Evolutionary conservation across 2,113 vertebrate genomes (phyloP), one percentile per base, ranked within the genome.

Genomic region (Hiodon alosoides): DNA sequence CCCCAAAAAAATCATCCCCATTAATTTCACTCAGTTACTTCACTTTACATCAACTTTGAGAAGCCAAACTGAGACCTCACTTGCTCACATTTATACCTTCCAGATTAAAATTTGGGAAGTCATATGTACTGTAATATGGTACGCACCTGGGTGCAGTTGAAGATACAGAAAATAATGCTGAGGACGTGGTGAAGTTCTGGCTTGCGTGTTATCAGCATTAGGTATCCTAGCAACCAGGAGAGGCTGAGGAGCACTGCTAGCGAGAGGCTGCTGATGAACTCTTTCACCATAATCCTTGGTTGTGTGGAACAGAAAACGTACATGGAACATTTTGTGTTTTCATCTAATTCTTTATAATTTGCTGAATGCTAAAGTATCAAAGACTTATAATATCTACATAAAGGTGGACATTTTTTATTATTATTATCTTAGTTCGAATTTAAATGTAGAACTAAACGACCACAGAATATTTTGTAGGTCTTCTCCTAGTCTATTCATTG

Each of bases 121-220:
- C 6, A 64, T 51, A 53, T 16, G 10, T 7, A 11, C 3, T n/a
- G 31, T 4, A 2, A 8, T 17, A 13, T 3, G 16, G 4, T 4
- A 66, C 61, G 31, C 16, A 84, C 86, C 81, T 89, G 88, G 4
- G 75, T 87, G 68, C 77, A 74, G 73, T 85, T 91, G 5, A 86
- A 86, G 83, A 90, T 1, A n/a, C 88, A 91, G 81, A 94, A 92
- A 4, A 86, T 1, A 31, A 83, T 86, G 79, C 75, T 90, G 80
- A 92, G 85, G 71, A 78, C 0, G 7, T 79, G 4, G 0, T 67
- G 0, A 9, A 2, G 77, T 74, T 60, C 47, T 13, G 17, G 3
- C 13, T 87, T 66, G 2, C 80, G 46, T 3, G 58, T 67, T 71
- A 86, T 5, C 13, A 92, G 75, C 79, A 88, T 83, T 9, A 93